These are phyloP conservation scores for Lasioglossum leucozonium DNA, from an alignment of 2,888 invertebrate genomes.

Conservation along the genomic window DNA sequence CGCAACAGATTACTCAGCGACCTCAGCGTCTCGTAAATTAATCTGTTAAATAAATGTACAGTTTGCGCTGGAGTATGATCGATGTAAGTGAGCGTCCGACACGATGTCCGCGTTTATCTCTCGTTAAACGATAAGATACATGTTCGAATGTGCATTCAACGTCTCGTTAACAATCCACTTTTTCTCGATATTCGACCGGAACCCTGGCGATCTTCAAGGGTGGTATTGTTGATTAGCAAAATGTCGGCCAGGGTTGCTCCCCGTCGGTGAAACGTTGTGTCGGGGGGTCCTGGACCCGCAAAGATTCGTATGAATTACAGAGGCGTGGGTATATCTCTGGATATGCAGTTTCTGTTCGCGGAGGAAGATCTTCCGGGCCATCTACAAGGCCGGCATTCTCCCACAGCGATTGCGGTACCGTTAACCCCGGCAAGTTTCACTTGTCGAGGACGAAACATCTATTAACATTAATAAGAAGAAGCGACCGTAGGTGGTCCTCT, in stretches of 20 bases:
- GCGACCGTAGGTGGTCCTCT: conserved; percentile 68
- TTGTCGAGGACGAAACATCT: conserved; percentile 75
- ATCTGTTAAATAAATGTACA: neutral
- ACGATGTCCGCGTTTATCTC: neutral
- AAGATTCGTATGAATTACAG: conserved; percentile 38
- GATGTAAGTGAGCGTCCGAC: neutral
- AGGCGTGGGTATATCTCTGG: conserved; percentile 47
- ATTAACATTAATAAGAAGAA: conserved; percentile 77
- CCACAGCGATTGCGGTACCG: conserved; percentile 74
- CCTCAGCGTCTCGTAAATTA: neutral
- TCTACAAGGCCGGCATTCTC: conserved; percentile 74
- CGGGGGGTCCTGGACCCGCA: neutral
- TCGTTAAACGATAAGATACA: neutral
- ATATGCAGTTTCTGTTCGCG: conserved; percentile 52
- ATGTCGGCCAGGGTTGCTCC: neutral
- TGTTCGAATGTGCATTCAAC: no score
- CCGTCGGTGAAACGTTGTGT: neutral
- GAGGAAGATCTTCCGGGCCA: conserved; percentile 72
- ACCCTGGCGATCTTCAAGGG: no score
- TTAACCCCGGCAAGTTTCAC: conserved; percentile 74
- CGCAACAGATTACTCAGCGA: neutral
- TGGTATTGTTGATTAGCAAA: neutral
- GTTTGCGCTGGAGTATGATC: neutral
- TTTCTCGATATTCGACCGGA: no score
- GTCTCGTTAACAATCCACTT: no score